Base-by-base conservation (phyloP, 2,888 invertebrate genomes). In the Epistrophe eligans region DNA sequence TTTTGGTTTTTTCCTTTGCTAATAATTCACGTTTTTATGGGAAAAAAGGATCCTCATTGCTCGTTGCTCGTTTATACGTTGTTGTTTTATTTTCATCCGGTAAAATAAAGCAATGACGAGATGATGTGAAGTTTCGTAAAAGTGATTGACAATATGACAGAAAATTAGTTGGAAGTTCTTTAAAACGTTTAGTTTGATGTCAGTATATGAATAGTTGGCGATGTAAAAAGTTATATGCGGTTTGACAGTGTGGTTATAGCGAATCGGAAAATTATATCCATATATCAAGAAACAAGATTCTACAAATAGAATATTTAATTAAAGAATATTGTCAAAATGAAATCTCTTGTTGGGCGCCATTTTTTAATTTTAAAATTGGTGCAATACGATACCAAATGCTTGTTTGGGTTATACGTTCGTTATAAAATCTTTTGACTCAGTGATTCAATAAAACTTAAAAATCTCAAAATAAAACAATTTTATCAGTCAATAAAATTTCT, bases 1-100 rank as follows among this genome's bases (percentile, higher is more conserved):
- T 64, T 58, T 73, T 43, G 35, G 35, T 24, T 74, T 77, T 73
- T 67, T 77, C 32, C 73, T 67, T 72, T 82, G 82, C 85, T 79
- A 87, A 87, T 82, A 82, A 77, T 82, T 77, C 48, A 72, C 71
- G 45, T 57, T 84, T 76, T 80, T 38, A 60, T 28, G 43, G 19
- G 17, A 15, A 43, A 76, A 58, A 64, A 50, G 52, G 67, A 66
- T 73, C 43, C 64, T 52, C 48, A 17, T 55, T 28, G 43, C n/a
- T 55, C 55, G 55, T 15, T 55, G 24, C 24, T 24, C 24, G 24
- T 24, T 24, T 24, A 24, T 55, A 15, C 28, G 64, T 45, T 66
- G 40, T 62, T 62, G 66, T 50, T 67, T 50, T 67, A 38, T 50
- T 67, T 50, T 17, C 35, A 50, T 50, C 35, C 50, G 35, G 67